phyloP scores from a whole-genome alignment of 1,140 invertebrate species.

The Zaprionus inermis region DNA sequence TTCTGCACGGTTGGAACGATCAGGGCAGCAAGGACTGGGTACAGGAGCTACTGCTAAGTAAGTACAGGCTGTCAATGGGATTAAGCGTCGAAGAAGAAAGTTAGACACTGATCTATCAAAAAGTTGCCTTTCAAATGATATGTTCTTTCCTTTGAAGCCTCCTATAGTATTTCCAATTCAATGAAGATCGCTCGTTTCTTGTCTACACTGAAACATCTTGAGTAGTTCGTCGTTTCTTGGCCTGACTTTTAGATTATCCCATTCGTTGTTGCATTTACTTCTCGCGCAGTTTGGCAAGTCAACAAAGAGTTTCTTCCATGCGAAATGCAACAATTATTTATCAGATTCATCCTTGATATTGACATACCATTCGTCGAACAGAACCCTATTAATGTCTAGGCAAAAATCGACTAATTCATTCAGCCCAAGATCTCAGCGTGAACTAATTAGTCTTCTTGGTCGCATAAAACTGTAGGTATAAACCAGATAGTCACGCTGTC shows the following conservation, averaged over 20 bases:
- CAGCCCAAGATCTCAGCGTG: neutral
- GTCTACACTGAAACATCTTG: too few species aligned
- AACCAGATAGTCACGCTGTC: neutral
- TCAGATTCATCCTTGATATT: neutral
- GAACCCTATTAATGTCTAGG: too few species aligned
- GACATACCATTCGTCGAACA: neutral
- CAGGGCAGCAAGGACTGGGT: constrained; percentile 80
- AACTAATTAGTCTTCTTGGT: neutral
- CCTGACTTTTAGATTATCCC: too few species aligned
- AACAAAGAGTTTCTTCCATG: neutral
- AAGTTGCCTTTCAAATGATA: too few species aligned
- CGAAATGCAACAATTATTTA: neutral
- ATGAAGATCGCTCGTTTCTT: too few species aligned
- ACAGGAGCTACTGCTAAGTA: constrained; percentile 70
- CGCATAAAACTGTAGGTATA: neutral
- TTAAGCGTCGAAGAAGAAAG: neutral
- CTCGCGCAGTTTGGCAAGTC: neutral
- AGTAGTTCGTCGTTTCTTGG: too few species aligned
- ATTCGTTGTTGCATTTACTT: neutral
- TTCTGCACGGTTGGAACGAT: constrained; percentile 83
- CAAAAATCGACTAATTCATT: neutral
- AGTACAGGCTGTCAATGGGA: neutral
- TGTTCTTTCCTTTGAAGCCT: too few species aligned
- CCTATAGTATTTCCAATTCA: too few species aligned
- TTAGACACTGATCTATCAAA: too few species aligned